Conservation (phyloP, 2,113 vertebrate genomes). For the Pogonocichla stellata region DNA sequence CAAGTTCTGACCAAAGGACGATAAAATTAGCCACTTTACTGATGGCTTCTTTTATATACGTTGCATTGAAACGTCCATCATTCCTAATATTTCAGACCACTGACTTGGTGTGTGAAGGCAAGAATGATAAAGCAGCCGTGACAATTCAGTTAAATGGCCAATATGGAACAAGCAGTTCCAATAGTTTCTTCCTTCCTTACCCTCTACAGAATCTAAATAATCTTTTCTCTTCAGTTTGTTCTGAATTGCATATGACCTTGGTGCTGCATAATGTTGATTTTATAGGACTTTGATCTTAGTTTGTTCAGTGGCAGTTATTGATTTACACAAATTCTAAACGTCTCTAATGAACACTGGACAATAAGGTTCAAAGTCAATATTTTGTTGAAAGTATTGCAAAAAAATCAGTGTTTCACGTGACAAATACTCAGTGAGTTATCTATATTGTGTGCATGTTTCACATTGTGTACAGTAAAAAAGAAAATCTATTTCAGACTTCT, state of each 20-base stretch:
- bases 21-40: conserved; percentile 39
- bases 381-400: conserved; percentile 20
- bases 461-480: not conserved
- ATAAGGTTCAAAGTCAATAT: conserved; percentile 60
- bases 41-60: conserved; percentile 48
- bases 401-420: conserved; percentile 35
- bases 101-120: conserved; percentile 55
- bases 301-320: conserved; percentile 52
- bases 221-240: conserved; percentile 22
- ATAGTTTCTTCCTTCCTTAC: conserved; percentile 27
- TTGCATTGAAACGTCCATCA: conserved; percentile 65
- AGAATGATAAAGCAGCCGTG: conserved; percentile 34
- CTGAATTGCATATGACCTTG: conserved; percentile 65
- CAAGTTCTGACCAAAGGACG: conserved; percentile 21
- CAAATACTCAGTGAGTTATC: conserved; percentile 35
- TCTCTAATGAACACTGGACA: conserved; percentile 55
- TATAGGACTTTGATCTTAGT: conserved; percentile 65
- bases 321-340: conserved; percentile 60
- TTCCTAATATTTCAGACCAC: conserved; percentile 65
- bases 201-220: conserved; percentile 38
- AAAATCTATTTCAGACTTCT: not conserved
- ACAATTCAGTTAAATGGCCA: conserved; percentile 42
- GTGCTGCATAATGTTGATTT: conserved; percentile 69
- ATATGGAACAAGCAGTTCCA: conserved; percentile 31
- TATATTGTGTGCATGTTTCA: conserved; percentile 39